Evolutionary conservation across 2,113 vertebrate species (phyloP).

Genomic region (Bombycilla garrulus): DNA sequence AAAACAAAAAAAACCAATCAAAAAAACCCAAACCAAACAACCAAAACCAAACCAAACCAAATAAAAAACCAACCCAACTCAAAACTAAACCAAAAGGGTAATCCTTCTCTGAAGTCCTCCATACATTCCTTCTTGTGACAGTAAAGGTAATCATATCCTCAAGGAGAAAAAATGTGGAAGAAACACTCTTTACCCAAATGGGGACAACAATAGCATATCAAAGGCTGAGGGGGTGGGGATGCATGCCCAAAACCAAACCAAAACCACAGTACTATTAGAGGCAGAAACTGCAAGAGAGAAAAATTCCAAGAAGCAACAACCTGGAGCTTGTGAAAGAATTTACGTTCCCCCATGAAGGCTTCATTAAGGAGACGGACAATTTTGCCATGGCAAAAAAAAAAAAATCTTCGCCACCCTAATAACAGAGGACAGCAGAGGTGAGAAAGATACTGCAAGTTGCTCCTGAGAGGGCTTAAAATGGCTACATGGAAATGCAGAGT

Average conservation of each 20-base stretch:
- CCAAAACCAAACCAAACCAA: no score
- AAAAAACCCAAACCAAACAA: not conserved
- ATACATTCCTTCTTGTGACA: not conserved
- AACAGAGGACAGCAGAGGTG: not conserved
- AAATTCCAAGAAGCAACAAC: not conserved
- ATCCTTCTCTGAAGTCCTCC: not conserved
- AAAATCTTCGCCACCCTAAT: not conserved
- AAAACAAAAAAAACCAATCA: not conserved
- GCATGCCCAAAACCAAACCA: not conserved
- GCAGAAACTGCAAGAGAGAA: not conserved
- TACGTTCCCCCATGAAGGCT: accelerated
- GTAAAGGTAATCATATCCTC: not conserved
- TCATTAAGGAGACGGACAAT: not conserved
- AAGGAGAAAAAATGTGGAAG: not conserved
- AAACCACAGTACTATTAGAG: not conserved
- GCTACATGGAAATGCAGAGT: not conserved
- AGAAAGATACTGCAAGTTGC: not conserved
- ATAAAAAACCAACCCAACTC: not conserved
- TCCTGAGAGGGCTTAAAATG: not conserved
- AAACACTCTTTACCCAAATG: not conserved
- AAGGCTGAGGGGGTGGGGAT: not conserved
- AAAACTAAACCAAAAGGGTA: not conserved
- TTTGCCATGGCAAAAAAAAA: not conserved
- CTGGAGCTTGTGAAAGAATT: not conserved
- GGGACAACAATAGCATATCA: not conserved